Evolutionary conservation across 1,140 invertebrate species (phyloP).

Genomic region (Schlechtendalia chinensis): DNA sequence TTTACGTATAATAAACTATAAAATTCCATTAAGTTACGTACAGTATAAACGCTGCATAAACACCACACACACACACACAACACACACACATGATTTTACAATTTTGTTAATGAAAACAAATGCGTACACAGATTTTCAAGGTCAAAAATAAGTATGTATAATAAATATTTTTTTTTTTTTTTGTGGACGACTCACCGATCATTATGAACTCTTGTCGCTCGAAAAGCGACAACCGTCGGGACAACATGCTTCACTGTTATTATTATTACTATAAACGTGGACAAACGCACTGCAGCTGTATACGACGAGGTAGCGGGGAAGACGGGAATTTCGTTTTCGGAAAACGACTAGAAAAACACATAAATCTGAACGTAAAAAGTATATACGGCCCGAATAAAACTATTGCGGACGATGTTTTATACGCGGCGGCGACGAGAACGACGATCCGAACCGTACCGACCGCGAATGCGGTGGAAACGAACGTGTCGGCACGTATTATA

Average conservation of each 20-base stretch:
- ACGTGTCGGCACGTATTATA: no score
- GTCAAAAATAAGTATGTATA: neutral
- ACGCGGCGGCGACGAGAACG: no score
- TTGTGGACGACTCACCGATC: conserved; percentile 24
- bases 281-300: no score
- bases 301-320: neutral
- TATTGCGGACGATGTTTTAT: no score
- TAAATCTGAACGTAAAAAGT: neutral
- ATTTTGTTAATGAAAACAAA: neutral
- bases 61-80: neutral
- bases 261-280: neutral
- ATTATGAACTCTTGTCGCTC: conserved; percentile 39
- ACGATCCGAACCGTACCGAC: neutral
- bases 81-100: neutral
- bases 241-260: neutral
- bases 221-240: conserved; percentile 32
- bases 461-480: neutral
- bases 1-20: neutral
- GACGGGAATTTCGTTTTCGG: neutral
- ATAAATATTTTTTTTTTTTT: neutral
- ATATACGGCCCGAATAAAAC: neutral
- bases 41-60: no score
- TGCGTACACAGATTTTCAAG: neutral
- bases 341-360: neutral
- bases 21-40: no score